Percentiles rank a stretch among this genome's conserved stretches.
Evolutionary conservation across 2,888 invertebrate genomes (phyloP).

Genomic region (Byasa hedistus): DNA sequence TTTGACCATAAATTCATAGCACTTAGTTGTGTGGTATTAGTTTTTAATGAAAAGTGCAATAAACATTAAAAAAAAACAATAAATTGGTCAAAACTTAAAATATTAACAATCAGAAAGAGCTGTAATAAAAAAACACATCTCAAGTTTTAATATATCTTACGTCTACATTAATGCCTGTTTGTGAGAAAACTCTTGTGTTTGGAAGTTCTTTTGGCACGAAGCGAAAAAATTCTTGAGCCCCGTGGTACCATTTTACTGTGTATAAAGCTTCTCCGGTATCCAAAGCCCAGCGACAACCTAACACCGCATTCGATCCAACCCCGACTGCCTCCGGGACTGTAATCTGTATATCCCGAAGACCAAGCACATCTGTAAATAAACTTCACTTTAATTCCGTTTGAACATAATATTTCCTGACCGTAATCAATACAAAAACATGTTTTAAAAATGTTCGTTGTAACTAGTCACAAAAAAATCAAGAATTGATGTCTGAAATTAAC

Average conservation of each 20-base stretch:
- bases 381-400: not conserved
- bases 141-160: constrained; percentile 76
- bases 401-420: no score
- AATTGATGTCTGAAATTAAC: no score
- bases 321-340: constrained; percentile 86
- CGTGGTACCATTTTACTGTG: constrained; percentile 91
- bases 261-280: constrained; percentile 85
- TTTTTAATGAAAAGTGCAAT: no score
- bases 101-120: no score
- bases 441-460: no score
- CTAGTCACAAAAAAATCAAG: no score
- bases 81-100: no score
- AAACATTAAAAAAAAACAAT: no score
- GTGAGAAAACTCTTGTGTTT: constrained; percentile 86
- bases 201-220: constrained; percentile 90
- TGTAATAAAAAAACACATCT: no score
- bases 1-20: no score
- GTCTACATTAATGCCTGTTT: constrained; percentile 84
- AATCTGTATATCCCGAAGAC: constrained; percentile 84
- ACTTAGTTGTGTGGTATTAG: no score
- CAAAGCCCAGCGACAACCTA: constrained; percentile 86
- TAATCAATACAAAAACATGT: no score
- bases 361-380: constrained; percentile 71
- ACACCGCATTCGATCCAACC: constrained; percentile 84
- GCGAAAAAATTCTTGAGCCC: constrained; percentile 87